Percentiles rank a stretch among this genome's conserved stretches.
Evolutionary conservation across 2,797 vertebrate genomes (phyloP).

Genomic region (Austrolebias charrua): DNA sequence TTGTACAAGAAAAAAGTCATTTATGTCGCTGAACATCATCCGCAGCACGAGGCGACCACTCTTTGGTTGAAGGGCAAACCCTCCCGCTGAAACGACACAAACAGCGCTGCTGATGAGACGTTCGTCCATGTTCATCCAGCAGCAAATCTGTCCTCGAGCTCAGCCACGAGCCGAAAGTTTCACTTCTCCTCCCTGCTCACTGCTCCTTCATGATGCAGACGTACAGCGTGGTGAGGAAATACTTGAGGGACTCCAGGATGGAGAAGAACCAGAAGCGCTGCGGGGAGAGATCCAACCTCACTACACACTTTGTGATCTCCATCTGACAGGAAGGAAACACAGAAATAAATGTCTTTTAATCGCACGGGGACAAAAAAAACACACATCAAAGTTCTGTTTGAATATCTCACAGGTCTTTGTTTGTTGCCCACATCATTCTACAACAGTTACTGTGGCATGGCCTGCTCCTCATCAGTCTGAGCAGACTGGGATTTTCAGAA

Average conservation of each 20-base stretch:
- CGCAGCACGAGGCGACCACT: conserved; percentile 36
- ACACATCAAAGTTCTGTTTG: too few relatives aligned
- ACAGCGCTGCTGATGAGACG: conserved; percentile 55
- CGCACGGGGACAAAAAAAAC: too few relatives aligned
- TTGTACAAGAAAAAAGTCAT: conserved; percentile 12
- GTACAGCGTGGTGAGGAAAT: conserved; percentile 89
- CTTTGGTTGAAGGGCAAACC: conserved; percentile 65
- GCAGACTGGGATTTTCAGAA: too few relatives aligned
- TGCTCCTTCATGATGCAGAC: conserved; percentile 89
- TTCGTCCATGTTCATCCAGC: conserved; percentile 47
- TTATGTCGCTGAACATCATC: conserved; percentile 12
- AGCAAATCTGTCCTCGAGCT: conserved; percentile 19
- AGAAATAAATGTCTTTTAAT: not conserved
- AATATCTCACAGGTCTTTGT: too few relatives aligned
- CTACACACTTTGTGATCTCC: conserved; percentile 92
- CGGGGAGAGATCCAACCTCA: conserved; percentile 82
- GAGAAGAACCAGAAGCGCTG: conserved; percentile 87
- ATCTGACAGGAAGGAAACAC: conserved; percentile 47
- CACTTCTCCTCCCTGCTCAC: conserved; percentile 60
- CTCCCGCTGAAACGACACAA: conserved; percentile 28
- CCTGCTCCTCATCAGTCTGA: too few relatives aligned
- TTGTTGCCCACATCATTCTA: too few relatives aligned
- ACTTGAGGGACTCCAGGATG: conserved; percentile 83
- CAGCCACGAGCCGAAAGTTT: conserved; percentile 5
- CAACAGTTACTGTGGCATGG: too few relatives aligned